Evolutionary conservation across 2,797 vertebrate genomes (phyloP).

Genomic region (Trematomus bernacchii): DNA sequence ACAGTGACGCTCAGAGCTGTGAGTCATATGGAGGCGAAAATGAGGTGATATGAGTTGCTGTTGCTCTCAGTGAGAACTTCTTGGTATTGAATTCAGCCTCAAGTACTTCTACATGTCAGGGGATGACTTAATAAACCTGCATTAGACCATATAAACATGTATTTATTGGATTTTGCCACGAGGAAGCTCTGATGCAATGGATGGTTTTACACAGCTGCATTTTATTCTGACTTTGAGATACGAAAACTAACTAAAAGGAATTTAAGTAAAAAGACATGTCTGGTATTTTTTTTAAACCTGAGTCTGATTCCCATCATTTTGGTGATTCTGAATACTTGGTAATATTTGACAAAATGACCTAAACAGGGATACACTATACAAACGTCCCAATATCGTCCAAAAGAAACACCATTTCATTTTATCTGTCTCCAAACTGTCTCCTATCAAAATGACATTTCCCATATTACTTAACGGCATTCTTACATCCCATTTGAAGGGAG

Average conservation of each 20-base stretch:
- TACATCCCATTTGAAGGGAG: too few species aligned
- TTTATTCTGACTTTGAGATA: too few species aligned
- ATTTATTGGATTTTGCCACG: not conserved
- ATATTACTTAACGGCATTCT: too few species aligned
- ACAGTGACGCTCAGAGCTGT: constrained; percentile 27
- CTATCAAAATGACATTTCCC: too few species aligned
- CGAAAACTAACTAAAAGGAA: too few species aligned
- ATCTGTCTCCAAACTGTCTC: too few species aligned
- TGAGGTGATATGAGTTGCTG: constrained; percentile 32
- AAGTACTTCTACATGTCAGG: not conserved
- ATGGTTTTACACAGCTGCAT: too few species aligned
- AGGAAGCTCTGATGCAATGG: not conserved
- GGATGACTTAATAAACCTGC: constrained; percentile 12
- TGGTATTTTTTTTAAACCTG: not conserved
- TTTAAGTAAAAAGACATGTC: not conserved
- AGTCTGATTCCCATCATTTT: not conserved
- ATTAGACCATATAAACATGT: not conserved
- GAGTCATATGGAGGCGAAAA: constrained; percentile 61
- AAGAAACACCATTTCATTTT: too few species aligned
- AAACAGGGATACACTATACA: too few species aligned
- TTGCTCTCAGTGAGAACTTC: not conserved
- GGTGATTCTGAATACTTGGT: not conserved
- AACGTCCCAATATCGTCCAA: too few species aligned
- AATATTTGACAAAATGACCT: too few species aligned
- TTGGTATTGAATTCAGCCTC: constrained; percentile 13